phyloP scores from a whole-genome alignment of 2,797 vertebrate species.

The Xenentodon cancila region DNA sequence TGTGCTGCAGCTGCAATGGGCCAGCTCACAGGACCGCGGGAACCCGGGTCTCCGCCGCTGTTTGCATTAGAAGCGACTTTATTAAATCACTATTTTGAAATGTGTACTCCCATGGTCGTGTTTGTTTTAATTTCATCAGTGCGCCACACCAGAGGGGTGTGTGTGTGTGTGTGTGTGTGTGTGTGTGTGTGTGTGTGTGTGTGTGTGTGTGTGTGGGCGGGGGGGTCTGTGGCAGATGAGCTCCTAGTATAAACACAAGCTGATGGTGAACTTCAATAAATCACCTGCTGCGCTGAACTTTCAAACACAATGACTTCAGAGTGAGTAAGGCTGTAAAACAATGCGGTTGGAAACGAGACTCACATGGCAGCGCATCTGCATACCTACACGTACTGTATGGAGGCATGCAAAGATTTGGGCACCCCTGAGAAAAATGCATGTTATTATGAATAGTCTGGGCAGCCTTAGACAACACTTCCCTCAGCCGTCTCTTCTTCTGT shows the following conservation, averaged over 20 bases:
- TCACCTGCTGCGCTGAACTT: slow-evolving; percentile 48
- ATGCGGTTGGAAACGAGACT: neutral
- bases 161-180: slow-evolving; percentile 15
- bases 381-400: no score
- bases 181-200: slow-evolving; percentile 34
- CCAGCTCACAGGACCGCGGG: slow-evolving; percentile 41
- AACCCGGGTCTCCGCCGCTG: slow-evolving; percentile 49
- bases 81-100: slow-evolving; percentile 75
- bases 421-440: no score
- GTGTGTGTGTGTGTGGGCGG: slow-evolving; percentile 12
- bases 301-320: slow-evolving; percentile 26
- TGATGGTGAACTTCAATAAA: slow-evolving; percentile 37
- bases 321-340: slow-evolving; percentile 25
- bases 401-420: no score
- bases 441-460: no score
- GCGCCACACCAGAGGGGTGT: slow-evolving; percentile 47
- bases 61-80: slow-evolving; percentile 64
- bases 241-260: slow-evolving; percentile 56
- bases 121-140: slow-evolving; percentile 73
- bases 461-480: no score
- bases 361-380: neutral
- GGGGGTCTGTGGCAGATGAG: slow-evolving; percentile 46
- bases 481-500: no score
- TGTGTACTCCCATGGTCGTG: slow-evolving; percentile 66
- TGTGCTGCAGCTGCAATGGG: slow-evolving; percentile 63